These are phyloP conservation scores for Coenonympha glycerion DNA, from an alignment of 2,888 invertebrate species.

Conservation along the genomic window DNA sequence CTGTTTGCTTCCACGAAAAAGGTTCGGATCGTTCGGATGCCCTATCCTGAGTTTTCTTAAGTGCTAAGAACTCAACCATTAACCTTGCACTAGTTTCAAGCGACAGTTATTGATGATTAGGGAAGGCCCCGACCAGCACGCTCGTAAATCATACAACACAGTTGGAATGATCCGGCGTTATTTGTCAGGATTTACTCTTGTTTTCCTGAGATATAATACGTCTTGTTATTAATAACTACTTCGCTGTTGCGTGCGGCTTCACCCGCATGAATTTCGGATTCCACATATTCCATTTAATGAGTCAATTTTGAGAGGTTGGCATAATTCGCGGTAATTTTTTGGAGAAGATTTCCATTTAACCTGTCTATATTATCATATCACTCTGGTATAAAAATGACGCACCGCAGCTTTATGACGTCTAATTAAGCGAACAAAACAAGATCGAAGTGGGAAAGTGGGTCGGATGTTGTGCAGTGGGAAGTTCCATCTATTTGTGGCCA, in stretches of 20 bases:
- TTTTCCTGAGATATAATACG: neutral
- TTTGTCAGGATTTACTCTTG: slow-evolving; percentile 3
- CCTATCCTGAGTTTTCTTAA: too few relatives aligned
- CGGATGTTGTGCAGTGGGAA: slow-evolving; percentile 3
- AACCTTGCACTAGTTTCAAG: neutral
- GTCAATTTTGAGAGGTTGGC: too few relatives aligned
- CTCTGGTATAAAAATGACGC: neutral
- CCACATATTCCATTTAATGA: too few relatives aligned
- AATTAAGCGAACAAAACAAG: slow-evolving; percentile 4
- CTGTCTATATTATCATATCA: too few relatives aligned
- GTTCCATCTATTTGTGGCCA: neutral
- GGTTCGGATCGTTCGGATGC: too few relatives aligned
- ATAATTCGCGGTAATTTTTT: too few relatives aligned
- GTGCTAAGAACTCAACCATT: too few relatives aligned
- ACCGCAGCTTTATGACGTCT: neutral
- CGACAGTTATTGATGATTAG: neutral
- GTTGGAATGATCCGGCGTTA: neutral
- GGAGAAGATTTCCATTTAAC: too few relatives aligned
- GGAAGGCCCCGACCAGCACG: neutral
- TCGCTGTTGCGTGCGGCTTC: too few relatives aligned
- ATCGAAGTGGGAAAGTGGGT: slow-evolving; percentile 4
- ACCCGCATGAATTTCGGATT: too few relatives aligned
- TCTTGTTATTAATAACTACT: too few relatives aligned
- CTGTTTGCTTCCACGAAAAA: too few relatives aligned
- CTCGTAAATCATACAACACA: slow-evolving; percentile 7